Evolutionary conservation across 2,888 invertebrate genomes (phyloP).

Genomic region (Acleris holmiana): DNA sequence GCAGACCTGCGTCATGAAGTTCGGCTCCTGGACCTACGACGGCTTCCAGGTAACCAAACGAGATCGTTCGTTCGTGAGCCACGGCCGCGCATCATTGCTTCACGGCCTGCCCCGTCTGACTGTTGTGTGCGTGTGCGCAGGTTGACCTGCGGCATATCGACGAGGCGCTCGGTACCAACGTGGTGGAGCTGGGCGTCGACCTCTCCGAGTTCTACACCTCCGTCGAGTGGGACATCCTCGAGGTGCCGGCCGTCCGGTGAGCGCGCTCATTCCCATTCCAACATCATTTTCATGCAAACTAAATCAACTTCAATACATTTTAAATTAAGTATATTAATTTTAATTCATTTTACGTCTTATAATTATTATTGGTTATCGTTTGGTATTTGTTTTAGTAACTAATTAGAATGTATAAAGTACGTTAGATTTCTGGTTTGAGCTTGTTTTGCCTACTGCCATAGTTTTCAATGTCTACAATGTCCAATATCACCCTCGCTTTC

Average conservation of each 20-base stretch:
- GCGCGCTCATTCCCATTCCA: neutral
- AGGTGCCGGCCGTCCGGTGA: slow-evolving; percentile 96
- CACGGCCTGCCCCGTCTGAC: neutral
- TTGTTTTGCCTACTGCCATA: too few species aligned
- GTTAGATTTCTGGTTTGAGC: too few species aligned
- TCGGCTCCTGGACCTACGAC: slow-evolving; percentile 97
- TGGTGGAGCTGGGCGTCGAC: slow-evolving; percentile 97
- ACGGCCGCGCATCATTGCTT: neutral
- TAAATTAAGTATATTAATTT: too few species aligned
- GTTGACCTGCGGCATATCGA: slow-evolving; percentile 96
- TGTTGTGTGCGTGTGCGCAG: slow-evolving; percentile 69
- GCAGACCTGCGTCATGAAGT: slow-evolving; percentile 96
- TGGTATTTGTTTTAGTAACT: too few species aligned
- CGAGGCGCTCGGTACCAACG: slow-evolving; percentile 93
- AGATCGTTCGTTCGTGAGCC: neutral
- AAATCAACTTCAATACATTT: neutral
- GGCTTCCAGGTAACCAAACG: slow-evolving; percentile 91
- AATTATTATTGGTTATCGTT: too few species aligned
- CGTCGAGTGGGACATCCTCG: slow-evolving; percentile 99
- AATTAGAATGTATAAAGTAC: too few species aligned
- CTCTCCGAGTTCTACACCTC: slow-evolving; percentile 98
- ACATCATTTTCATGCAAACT: neutral
- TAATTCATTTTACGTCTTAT: too few species aligned
- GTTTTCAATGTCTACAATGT: too few species aligned
- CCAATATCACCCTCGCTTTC: too few species aligned